Conservation (phyloP, 1,140 invertebrate species). For the Psilanteris sp. region DNA sequence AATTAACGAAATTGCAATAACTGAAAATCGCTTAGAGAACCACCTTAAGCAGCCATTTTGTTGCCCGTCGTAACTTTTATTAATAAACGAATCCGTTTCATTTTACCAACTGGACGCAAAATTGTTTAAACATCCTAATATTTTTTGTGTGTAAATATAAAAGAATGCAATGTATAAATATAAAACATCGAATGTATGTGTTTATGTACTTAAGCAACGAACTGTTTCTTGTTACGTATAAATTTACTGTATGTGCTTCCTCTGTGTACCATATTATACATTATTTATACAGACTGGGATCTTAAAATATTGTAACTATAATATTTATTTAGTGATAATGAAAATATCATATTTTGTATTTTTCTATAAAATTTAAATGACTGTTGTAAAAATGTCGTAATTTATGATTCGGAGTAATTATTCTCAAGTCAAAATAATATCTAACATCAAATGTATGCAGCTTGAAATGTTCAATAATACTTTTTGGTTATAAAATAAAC, state of each 20-base stretch:
- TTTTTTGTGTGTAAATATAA: too few relatives aligned
- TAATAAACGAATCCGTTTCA: too few relatives aligned
- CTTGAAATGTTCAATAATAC: neutral
- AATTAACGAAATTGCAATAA: too few relatives aligned
- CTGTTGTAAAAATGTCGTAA: constrained; percentile 22
- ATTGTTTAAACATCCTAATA: too few relatives aligned
- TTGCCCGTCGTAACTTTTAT: too few relatives aligned
- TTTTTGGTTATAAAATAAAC: neutral
- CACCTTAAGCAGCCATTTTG: too few relatives aligned
- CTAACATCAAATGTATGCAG: too few relatives aligned
- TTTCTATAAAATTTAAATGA: constrained; percentile 30
- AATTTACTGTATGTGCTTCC: constrained; percentile 50
- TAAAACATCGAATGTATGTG: too few relatives aligned
- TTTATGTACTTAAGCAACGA: constrained; percentile 42
- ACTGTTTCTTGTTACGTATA: constrained; percentile 40
- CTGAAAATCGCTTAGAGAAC: too few relatives aligned
- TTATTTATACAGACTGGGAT: constrained; percentile 61
- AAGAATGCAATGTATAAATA: too few relatives aligned
- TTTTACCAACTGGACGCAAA: too few relatives aligned
- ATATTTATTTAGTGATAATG: constrained; percentile 50
- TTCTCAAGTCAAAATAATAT: neutral
- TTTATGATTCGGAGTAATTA: neutral
- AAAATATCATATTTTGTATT: constrained; percentile 1
- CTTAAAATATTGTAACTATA: constrained; percentile 33
- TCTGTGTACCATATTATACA: constrained; percentile 40